Percentiles rank a stretch among this genome's conserved stretches.
phyloP scores from a whole-genome alignment of 2,113 vertebrate genomes.

The Ammodytes dubius region DNA sequence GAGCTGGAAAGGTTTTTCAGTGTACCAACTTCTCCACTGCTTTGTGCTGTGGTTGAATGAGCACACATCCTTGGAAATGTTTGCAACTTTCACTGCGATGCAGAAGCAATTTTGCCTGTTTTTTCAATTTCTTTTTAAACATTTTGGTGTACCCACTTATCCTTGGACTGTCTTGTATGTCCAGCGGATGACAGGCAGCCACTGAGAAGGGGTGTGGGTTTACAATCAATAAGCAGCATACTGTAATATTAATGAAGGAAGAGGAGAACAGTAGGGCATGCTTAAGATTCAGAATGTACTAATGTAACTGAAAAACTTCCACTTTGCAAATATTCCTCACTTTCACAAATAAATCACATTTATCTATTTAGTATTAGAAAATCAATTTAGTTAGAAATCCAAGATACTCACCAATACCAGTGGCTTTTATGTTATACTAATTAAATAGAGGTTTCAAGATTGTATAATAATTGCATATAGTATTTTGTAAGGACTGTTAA shows the following conservation, averaged over 20 bases:
- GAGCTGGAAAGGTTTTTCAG: background rate
- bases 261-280: background rate
- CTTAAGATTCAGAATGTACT: background rate
- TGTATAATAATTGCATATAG: background rate
- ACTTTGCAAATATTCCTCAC: background rate
- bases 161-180: background rate
- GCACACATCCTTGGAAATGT: background rate
- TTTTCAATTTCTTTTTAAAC: background rate
- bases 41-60: background rate
- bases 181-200: conserved; percentile 2
- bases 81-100: background rate
- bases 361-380: background rate
- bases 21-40: background rate
- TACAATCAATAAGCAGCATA: conserved; percentile 7
- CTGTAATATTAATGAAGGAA: conserved; percentile 26
- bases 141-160: background rate
- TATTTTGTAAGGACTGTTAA: background rate
- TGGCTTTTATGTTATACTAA: too few species aligned
- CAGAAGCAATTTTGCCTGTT: background rate
- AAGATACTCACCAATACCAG: background rate
- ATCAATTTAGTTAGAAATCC: background rate
- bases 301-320: background rate
- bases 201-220: background rate
- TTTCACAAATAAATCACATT: background rate
- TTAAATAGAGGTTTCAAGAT: too few species aligned